phyloP scores from a whole-genome alignment of 1,140 invertebrate genomes.

The Listronotus bonariensis region DNA sequence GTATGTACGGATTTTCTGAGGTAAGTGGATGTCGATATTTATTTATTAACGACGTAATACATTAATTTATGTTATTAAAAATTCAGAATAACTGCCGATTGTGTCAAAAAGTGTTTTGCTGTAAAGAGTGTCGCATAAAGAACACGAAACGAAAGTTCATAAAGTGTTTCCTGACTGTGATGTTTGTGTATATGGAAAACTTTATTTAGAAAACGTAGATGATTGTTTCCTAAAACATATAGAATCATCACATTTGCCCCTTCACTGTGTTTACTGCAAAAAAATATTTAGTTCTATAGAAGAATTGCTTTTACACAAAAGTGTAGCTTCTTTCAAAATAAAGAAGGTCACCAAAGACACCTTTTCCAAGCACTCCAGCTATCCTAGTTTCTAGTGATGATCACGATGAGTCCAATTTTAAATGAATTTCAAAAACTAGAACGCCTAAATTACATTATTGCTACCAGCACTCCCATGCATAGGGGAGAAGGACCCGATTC shows the following conservation, averaged over 20 bases:
- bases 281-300: constrained; percentile 38
- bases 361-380: constrained; percentile 8
- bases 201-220: constrained; percentile 5
- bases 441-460: constrained; percentile 22
- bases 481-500: constrained; percentile 24
- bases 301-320: constrained; percentile 34
- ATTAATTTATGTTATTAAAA: constrained; percentile 6
- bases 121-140: constrained; percentile 39
- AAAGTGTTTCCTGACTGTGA: constrained; percentile 40
- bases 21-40: constrained; percentile 21
- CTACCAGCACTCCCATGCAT: constrained; percentile 45
- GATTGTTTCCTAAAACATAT: constrained; percentile 35
- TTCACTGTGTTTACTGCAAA: constrained; percentile 42
- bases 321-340: constrained; percentile 24
- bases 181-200: constrained; percentile 42
- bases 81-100: constrained; percentile 46
- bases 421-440: constrained; percentile 13
- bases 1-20: constrained; percentile 29
- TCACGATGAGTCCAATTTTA: constrained; percentile 25
- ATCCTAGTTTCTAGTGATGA: constrained; percentile 10
- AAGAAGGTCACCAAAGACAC: constrained; percentile 32
- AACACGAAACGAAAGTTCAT: constrained; percentile 41
- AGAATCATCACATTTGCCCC: constrained; percentile 38
- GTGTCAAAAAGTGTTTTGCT: constrained; percentile 44
- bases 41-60: constrained; percentile 1